Conservation (phyloP, 1,140 invertebrate genomes). For the Drosophila ananassae region DNA sequence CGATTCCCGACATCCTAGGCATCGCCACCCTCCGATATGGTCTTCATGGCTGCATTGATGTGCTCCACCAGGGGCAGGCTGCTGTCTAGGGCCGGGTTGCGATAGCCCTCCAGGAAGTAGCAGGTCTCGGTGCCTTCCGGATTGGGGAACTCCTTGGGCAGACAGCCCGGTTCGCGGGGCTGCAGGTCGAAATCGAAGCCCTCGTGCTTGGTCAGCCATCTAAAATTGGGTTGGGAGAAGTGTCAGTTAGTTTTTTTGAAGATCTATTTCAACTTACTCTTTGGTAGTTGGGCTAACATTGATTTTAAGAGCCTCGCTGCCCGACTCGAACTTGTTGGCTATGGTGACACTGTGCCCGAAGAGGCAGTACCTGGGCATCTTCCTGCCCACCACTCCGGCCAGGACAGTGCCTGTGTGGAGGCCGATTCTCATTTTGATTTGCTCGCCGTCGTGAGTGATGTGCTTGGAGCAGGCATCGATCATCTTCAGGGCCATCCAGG, state of each 20-base stretch:
- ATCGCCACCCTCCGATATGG: slow-evolving; percentile 74
- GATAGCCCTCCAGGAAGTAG: slow-evolving; percentile 93
- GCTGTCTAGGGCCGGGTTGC: slow-evolving; percentile 88
- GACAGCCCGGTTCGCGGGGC: slow-evolving; percentile 89
- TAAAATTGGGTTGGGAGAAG: slow-evolving; percentile 76
- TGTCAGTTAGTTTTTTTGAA: neutral
- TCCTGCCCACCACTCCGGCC: slow-evolving; percentile 95
- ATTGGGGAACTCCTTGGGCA: slow-evolving; percentile 93
- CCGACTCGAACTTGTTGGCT: slow-evolving; percentile 97
- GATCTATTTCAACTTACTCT: slow-evolving; percentile 87
- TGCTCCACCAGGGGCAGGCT: slow-evolving; percentile 87
- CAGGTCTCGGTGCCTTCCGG: slow-evolving; percentile 91
- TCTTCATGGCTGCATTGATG: slow-evolving; percentile 86
- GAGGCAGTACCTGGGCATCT: slow-evolving; percentile 95
- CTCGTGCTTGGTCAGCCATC: slow-evolving; percentile 89
- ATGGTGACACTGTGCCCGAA: slow-evolving; percentile 97
- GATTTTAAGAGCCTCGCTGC: slow-evolving; percentile 94
- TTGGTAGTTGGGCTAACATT: slow-evolving; percentile 97
- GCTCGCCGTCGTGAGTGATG: slow-evolving; percentile 94
- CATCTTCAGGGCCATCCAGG: slow-evolving; percentile 96
- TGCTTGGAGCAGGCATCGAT: slow-evolving; percentile 94
- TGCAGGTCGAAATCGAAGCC: slow-evolving; percentile 92
- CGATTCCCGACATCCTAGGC: slow-evolving; percentile 34
- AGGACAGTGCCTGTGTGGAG: slow-evolving; percentile 95
- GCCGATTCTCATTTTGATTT: slow-evolving; percentile 97